Percentiles rank a stretch among this genome's conserved stretches.
Conservation (phyloP, 1,140 invertebrate genomes). For the Gryon sp. region DNA sequence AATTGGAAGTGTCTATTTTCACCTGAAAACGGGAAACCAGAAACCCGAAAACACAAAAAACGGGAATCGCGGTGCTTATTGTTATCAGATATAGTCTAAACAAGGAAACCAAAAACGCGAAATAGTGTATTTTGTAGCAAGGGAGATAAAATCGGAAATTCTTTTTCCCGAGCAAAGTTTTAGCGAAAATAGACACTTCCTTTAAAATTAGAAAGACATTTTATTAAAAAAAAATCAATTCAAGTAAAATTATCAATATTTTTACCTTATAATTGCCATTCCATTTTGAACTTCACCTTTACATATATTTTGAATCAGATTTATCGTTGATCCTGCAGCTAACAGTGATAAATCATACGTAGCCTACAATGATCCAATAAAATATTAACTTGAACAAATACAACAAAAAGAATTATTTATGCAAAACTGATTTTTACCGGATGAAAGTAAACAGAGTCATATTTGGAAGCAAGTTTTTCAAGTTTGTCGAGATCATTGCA, state of each 20-base stretch:
- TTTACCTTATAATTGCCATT: slow-evolving; percentile 86
- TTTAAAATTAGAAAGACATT: too few species aligned
- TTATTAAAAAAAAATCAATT: too few species aligned
- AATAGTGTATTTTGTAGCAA: too few species aligned
- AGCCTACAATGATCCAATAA: slow-evolving; percentile 79
- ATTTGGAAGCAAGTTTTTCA: slow-evolving; percentile 87
- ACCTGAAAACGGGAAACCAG: too few species aligned
- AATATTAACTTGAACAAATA: neutral
- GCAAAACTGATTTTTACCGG: slow-evolving; percentile 81
- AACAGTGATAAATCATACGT: slow-evolving; percentile 89
- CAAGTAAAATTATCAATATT: neutral
- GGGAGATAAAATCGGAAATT: too few species aligned
- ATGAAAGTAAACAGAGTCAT: slow-evolving; percentile 93
- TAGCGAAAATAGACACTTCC: too few species aligned
- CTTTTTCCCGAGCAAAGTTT: too few species aligned
- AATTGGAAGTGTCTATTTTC: too few species aligned
- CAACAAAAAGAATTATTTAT: slow-evolving; percentile 1
- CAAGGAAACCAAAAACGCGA: too few species aligned
- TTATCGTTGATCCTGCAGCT: slow-evolving; percentile 89
- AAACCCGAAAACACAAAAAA: too few species aligned
- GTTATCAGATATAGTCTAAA: too few species aligned
- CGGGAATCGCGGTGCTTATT: too few species aligned
- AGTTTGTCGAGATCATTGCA: slow-evolving; percentile 81
- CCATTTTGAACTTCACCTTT: slow-evolving; percentile 89
- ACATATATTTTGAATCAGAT: slow-evolving; percentile 87